Base-by-base conservation (phyloP, 2,888 invertebrate species). In the Iphiclides podalirius region DNA sequence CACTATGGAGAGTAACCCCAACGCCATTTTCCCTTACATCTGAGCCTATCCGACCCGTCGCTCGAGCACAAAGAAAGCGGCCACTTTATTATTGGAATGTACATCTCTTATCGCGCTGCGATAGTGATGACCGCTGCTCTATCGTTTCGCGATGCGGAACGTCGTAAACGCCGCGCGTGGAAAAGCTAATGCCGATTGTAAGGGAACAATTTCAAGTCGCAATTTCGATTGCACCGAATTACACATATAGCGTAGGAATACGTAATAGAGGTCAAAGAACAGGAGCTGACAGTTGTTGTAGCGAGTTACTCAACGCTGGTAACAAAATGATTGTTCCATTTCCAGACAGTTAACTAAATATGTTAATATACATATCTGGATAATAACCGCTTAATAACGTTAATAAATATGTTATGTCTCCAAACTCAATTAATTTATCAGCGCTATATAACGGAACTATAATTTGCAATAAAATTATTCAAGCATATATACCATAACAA, bases 251-350 rank as follows among this genome's bases (percentile, higher is more conserved):
- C 20, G 13, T 16, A 37, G 33, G 17, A 33, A 38, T 12, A 38
- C 38, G 33, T 38, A 38, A 38, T 31, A 47, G 71, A 75, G 86
- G 86, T 87, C 86, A 87, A 85, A 85, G 85, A 80, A 82, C 86
- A 82, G 62, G 63, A 72, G 60, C 75, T 80, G 84, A 83, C 82
- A 81, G 70, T 59, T 64, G 70, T 59, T 64, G 61, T 66, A 54
- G 52, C 54, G 44, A 51, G 28, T 36, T 42, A 49, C 34, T 56
- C n/a, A 31, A 58, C 61, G 70, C 31, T 11, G 4, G 31, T 31
- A 69, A 69, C 55, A 58, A 66, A 66, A 54, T 55, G 46, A 53
- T 51, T 63, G 63, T 64, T 59, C 60, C 66, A 64, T 66, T 65
- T 68, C 58, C 39, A 46, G 49, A n/a, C n/a, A n/a, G n/a, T n/a